A percentile compares a stretch with the other conserved stretches of the same genome.
Evolutionary conservation across 2,888 invertebrate genomes (phyloP).

Genomic region (Mactromeris polynyma): DNA sequence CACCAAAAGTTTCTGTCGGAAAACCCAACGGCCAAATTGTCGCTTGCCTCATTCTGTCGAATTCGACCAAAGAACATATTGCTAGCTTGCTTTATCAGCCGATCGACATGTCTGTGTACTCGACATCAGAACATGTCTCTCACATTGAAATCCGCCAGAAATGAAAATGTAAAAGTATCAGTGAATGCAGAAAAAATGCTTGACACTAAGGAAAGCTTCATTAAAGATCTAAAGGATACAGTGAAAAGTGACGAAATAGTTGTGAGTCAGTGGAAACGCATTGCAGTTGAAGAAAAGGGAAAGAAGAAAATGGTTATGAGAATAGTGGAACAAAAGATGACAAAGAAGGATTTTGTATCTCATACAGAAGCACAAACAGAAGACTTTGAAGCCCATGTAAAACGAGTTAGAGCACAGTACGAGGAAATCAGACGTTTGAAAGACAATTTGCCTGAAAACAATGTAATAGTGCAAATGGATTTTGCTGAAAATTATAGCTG

Average conservation of each 20-base stretch:
- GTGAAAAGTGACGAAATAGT: too few species aligned
- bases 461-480: conserved; percentile 60
- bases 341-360: neutral
- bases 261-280: conserved; percentile 44
- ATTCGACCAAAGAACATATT: conserved; percentile 47
- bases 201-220: too few species aligned
- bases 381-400: conserved; percentile 27
- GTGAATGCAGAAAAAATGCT: too few species aligned
- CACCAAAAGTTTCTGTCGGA: conserved; percentile 51
- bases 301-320: conserved; percentile 16
- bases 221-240: too few species aligned
- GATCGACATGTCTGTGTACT: conserved; percentile 55
- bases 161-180: too few species aligned
- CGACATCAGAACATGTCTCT: conserved; percentile 63
- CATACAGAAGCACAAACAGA: neutral
- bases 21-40: conserved; percentile 41
- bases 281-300: conserved; percentile 22
- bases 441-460: conserved; percentile 37
- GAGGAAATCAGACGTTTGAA: conserved; percentile 37
- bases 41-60: conserved; percentile 21
- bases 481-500: conserved; percentile 69
- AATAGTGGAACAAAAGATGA: neutral
- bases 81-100: conserved; percentile 28
- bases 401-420: conserved; percentile 28
- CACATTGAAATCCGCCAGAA: conserved; percentile 16